A percentile compares a stretch with the other conserved stretches of the same genome.
Conservation (phyloP, 2,113 vertebrate species). For the Dicaeum eximium region DNA sequence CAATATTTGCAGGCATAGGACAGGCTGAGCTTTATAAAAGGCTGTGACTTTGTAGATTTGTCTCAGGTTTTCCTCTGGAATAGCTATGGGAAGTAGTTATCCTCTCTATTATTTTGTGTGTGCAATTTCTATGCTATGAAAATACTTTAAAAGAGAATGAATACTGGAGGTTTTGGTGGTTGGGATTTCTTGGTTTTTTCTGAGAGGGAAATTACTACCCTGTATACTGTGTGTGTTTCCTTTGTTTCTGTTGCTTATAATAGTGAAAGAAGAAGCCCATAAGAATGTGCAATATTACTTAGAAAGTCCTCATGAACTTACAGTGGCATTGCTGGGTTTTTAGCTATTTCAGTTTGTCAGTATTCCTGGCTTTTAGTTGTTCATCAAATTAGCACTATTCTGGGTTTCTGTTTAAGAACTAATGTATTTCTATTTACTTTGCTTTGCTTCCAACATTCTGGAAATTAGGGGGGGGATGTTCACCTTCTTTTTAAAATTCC, state of each 20-base stretch:
- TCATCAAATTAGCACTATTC: not conserved
- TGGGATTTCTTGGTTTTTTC: not conserved
- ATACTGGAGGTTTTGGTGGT: not conserved
- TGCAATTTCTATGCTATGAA: not conserved
- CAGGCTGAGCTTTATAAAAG: not conserved
- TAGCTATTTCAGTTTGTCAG: not conserved
- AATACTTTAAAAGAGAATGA: not conserved
- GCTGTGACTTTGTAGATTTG: not conserved
- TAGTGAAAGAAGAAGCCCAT: not conserved
- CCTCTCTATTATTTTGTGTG: not conserved
- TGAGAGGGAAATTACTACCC: not conserved
- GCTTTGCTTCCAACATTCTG: not conserved
- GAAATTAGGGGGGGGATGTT: rapidly evolving
- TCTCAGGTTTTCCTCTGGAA: not conserved
- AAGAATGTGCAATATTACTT: not conserved
- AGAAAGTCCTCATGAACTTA: not conserved
- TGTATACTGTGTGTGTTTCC: not conserved
- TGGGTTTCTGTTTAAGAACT: not conserved
- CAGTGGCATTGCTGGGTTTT: not conserved
- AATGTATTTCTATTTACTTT: not conserved
- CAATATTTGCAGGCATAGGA: not conserved
- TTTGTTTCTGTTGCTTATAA: not conserved
- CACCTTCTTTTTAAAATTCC: not conserved
- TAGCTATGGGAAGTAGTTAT: not conserved
- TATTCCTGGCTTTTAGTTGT: not conserved